A percentile compares a stretch with the other conserved stretches of the same genome.
These are phyloP conservation scores for Cyclopterus lumpus DNA, from an alignment of 2,797 vertebrate species.

Conservation along the genomic window DNA sequence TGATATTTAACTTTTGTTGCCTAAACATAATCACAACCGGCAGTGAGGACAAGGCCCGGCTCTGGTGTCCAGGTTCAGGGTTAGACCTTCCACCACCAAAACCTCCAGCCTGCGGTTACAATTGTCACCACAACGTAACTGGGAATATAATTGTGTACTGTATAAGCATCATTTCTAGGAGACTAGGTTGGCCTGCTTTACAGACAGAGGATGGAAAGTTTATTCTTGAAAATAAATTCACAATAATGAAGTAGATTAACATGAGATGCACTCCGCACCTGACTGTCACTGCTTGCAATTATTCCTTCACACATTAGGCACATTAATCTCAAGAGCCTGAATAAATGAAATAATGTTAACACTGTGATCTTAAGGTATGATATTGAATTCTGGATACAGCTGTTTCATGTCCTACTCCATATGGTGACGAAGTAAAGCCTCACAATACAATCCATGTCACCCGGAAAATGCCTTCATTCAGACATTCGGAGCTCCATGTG, in stretches of 20 bases:
- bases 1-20: background rate
- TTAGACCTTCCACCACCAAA: background rate
- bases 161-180: background rate
- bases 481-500: background rate
- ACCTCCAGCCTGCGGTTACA: background rate
- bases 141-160: background rate
- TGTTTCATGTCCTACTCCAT: conserved; percentile 10
- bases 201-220: background rate
- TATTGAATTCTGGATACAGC: conserved; percentile 3
- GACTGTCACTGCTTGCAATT: background rate
- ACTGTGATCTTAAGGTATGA: background rate
- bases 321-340: conserved; percentile 20
- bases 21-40: background rate
- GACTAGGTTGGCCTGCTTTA: background rate
- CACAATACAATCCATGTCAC: background rate
- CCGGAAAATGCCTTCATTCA: background rate
- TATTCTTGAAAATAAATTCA: background rate
- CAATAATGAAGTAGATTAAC: background rate
- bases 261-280: background rate
- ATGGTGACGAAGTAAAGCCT: conserved; percentile 1
- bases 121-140: background rate
- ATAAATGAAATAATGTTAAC: conserved; percentile 11
- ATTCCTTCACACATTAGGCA: background rate
- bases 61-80: background rate
- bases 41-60: background rate